These are phyloP conservation scores for Oophaga pumilio DNA, from an alignment of 2,113 vertebrate genomes.

Conservation along the genomic window DNA sequence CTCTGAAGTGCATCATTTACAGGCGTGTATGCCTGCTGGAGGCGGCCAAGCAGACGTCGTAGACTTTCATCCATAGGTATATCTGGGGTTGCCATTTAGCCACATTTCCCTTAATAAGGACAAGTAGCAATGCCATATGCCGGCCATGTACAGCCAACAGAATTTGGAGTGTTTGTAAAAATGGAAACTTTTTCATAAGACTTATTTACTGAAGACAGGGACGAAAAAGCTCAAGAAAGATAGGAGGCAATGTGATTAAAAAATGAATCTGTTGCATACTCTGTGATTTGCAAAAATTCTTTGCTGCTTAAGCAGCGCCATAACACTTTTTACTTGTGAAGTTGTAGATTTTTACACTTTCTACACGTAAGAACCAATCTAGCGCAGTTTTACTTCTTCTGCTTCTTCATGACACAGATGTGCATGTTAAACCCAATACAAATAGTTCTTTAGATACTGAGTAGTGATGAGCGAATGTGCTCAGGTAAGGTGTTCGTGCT, in stretches of 20 bases:
- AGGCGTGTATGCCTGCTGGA: no score
- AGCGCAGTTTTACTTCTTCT: constrained; percentile 33
- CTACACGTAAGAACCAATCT: constrained; percentile 42
- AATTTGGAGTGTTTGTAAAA: no score
- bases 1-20: no score
- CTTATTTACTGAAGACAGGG: not conserved
- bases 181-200: not conserved
- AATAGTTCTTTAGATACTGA: not conserved
- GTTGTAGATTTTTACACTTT: constrained; percentile 47
- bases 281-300: not conserved
- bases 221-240: not conserved
- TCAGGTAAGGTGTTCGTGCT: no score
- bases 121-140: not conserved
- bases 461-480: no score
- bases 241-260: not conserved
- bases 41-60: no score
- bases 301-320: not conserved
- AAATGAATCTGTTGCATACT: not conserved
- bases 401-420: constrained; percentile 9
- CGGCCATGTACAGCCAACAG: not conserved
- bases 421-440: not conserved
- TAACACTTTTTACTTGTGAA: not conserved
- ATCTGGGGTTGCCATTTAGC: no score
- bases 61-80: no score
- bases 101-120: not conserved